Base-by-base conservation (phyloP, 2,888 invertebrate species). In the Sinotaia quadrata region DNA sequence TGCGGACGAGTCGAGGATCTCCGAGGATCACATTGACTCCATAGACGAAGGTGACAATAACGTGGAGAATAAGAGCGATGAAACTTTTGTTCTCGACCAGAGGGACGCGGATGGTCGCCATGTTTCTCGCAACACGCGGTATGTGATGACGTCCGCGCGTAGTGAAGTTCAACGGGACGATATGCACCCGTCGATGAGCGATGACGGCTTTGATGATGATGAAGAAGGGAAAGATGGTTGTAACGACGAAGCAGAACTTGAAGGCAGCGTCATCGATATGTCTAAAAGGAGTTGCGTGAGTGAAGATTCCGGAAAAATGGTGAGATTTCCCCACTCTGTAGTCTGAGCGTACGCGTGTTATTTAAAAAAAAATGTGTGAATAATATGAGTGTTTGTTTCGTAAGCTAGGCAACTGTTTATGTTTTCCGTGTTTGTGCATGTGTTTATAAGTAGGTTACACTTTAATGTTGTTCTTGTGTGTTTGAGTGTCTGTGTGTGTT, bases 1-100 rank as follows among this genome's bases (percentile, higher is more conserved):
- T 49, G 68, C 68, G 2, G 68, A 68, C 24, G 68, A 68, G 36
- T 56, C 68, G 29, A 37, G 68, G 27, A 33, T 56, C 21, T 54
- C 54, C 21, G 47, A 33, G 8, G 65, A 56, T 33, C 54, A 65
- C 24, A 54, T 34, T 24, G 65, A 65, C 33, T 54, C 54, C 27
- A 31, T 54, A 1, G 54, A 29, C 54, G 54, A 29, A 5, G 10
- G 1, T 10, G 54, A 29, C 8, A 18, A 15, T 2, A 54, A 10
- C 24, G 10, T 2, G 10, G 54, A 29, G 5, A 18, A 15, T 2
- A 54, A 10, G 54, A 54, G 29, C 21, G 54, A 54, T 24, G 27
- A 27, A 10, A 18, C 10, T 10, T 8, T 27, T 24, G 1, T 31
- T 7, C 18, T 54, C 18, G 54, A 1, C 10, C 10, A 24, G 5